These are phyloP conservation scores for Harmothoe impar DNA, from an alignment of 2,888 invertebrate species.

Conservation along the genomic window DNA sequence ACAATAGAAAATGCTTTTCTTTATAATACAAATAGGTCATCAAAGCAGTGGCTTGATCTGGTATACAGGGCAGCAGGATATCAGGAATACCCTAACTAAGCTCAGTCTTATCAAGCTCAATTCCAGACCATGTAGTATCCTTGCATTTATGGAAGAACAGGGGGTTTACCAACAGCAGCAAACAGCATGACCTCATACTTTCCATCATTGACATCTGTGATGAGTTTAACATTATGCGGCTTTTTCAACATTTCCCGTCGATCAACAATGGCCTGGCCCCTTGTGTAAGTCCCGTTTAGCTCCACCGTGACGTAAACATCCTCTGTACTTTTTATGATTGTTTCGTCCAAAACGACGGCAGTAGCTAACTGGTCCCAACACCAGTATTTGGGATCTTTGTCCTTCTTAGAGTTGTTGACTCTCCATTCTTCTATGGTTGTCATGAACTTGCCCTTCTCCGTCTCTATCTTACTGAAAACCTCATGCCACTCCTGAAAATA, in stretches of 20 bases:
- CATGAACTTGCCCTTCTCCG: slow-evolving; percentile 40
- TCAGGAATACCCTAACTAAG: too few species aligned
- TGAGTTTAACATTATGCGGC: slow-evolving; percentile 74
- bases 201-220: slow-evolving; percentile 72
- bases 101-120: too few species aligned
- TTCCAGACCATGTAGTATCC: too few species aligned
- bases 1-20: too few species aligned
- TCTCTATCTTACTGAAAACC: neutral
- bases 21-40: too few species aligned
- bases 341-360: slow-evolving; percentile 74
- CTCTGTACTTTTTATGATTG: slow-evolving; percentile 71
- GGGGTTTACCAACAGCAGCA: slow-evolving; percentile 21
- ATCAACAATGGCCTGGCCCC: slow-evolving; percentile 88
- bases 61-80: too few species aligned
- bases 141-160: too few species aligned
- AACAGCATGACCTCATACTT: neutral
- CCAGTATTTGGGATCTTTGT: neutral
- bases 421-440: neutral
- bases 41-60: too few species aligned
- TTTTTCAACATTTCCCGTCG: slow-evolving; percentile 71
- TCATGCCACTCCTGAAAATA: slow-evolving; percentile 54
- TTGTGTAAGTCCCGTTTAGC: slow-evolving; percentile 85
- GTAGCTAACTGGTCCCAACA: slow-evolving; percentile 77
- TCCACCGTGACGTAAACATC: slow-evolving; percentile 85
- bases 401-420: neutral